A percentile compares a stretch with the other conserved stretches of the same genome.
Conservation (phyloP, 2,113 vertebrate species). For the Phycodurus eques region DNA sequence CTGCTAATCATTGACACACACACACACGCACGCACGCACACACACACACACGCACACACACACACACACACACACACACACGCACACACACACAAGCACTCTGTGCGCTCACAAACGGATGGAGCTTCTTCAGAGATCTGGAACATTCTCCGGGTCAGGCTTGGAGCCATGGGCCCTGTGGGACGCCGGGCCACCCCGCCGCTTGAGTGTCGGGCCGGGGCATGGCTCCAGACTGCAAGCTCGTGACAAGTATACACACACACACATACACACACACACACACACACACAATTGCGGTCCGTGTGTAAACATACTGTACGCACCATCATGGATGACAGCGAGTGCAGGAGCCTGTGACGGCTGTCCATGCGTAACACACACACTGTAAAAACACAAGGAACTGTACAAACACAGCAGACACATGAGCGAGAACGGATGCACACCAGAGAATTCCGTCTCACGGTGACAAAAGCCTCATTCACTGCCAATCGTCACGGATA, state of each 20-base stretch:
- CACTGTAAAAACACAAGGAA: conserved; percentile 57
- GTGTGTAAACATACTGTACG: conserved; percentile 54
- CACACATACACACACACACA: conserved; percentile 30
- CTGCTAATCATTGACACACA: conserved; percentile 35
- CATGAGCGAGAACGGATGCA: conserved; percentile 27
- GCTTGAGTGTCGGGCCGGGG: conserved; percentile 18
- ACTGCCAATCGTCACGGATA: conserved; percentile 2
- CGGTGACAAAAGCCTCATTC: conserved; percentile 43
- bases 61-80: conserved; percentile 26
- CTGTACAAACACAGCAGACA: conserved; percentile 55
- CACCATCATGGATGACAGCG: conserved; percentile 58
- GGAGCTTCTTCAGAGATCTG: conserved; percentile 43
- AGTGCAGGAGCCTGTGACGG: conserved; percentile 55
- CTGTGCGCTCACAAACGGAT: conserved; percentile 7
- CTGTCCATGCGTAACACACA: conserved; percentile 49
- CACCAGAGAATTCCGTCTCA: conserved; percentile 25
- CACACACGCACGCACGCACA: conserved; percentile 25
- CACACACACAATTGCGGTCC: conserved; percentile 4
- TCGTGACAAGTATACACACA: conserved; percentile 37
- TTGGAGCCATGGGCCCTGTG: conserved; percentile 25
- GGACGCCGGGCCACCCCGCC: conserved; percentile 37
- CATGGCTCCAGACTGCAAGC: conserved; percentile 9
- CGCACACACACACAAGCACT: conserved; percentile 20
- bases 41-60: conserved; percentile 27
- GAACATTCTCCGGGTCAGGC: conserved; percentile 41